phyloP scores from a whole-genome alignment of 2,888 invertebrate genomes.

The Anthrax anthrax region DNA sequence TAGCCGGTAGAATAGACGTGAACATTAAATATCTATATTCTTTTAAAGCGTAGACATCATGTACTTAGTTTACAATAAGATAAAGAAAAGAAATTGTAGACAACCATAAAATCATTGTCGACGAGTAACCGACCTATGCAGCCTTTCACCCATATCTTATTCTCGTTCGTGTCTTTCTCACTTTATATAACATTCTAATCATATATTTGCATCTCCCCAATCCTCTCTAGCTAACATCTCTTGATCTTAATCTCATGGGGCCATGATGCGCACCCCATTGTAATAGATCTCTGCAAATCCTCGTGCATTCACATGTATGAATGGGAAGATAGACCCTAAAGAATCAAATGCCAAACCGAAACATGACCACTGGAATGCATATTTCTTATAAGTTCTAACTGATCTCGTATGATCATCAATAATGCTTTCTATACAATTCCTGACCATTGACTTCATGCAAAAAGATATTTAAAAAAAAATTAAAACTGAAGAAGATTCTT shows the following conservation, averaged over 20 bases:
- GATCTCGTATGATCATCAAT: neutral
- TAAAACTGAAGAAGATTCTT: too few species aligned
- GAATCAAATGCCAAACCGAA: neutral
- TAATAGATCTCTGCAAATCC: too few species aligned
- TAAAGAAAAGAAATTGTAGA: neutral
- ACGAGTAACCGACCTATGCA: neutral
- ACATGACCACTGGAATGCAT: constrained; percentile 6
- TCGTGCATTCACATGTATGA: too few species aligned
- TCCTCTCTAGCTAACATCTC: neutral
- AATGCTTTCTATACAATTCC: neutral
- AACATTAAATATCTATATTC: too few species aligned
- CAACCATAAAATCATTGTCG: neutral
- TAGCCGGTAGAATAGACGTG: too few species aligned
- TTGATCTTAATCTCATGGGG: too few species aligned
- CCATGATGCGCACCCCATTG: too few species aligned
- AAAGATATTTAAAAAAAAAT: too few species aligned
- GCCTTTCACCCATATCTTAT: neutral
- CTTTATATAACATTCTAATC: too few species aligned
- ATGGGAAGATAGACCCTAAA: neutral
- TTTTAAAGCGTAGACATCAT: too few species aligned
- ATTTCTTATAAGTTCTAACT: constrained; percentile 1
- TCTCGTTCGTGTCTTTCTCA: neutral
- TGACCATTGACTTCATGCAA: constrained; percentile 5
- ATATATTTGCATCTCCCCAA: neutral
- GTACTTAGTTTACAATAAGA: too few species aligned